These are phyloP conservation scores for Calidris pugnax DNA, from an alignment of 2,113 vertebrate species.

Conservation along the genomic window DNA sequence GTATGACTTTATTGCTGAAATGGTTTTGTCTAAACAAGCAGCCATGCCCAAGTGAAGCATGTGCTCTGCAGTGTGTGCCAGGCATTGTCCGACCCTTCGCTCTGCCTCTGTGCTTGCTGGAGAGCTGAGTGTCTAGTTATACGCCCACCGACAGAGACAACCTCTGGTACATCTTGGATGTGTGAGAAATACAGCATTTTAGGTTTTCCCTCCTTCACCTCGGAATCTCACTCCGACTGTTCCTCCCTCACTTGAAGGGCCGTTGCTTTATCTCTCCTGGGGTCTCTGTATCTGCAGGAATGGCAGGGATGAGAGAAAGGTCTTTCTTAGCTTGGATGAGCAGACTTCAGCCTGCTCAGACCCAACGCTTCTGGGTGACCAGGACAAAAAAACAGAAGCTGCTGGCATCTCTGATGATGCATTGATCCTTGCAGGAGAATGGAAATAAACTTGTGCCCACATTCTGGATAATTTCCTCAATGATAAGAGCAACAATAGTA, in stretches of 20 bases:
- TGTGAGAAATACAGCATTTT: neutral
- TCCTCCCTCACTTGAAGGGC: neutral
- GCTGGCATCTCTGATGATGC: neutral
- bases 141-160: neutral
- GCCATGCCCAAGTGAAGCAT: neutral
- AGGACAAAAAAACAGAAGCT: neutral
- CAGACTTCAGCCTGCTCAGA: neutral
- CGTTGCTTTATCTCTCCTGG: neutral
- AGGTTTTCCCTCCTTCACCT: neutral
- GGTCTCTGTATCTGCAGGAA: neutral
- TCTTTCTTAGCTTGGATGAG: neutral
- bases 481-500: neutral
- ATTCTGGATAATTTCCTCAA: neutral
- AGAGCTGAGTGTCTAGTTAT: neutral
- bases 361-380: neutral
- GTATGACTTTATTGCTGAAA: neutral
- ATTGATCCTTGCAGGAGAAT: neutral
- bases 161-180: neutral
- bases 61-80: neutral
- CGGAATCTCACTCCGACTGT: neutral
- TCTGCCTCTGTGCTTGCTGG: neutral
- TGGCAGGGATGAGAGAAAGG: neutral
- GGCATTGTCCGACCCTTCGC: neutral
- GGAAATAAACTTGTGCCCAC: neutral
- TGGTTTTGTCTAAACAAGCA: neutral